Conservation (phyloP, 1,140 invertebrate species). For the Philotrypesis tridentata region DNA sequence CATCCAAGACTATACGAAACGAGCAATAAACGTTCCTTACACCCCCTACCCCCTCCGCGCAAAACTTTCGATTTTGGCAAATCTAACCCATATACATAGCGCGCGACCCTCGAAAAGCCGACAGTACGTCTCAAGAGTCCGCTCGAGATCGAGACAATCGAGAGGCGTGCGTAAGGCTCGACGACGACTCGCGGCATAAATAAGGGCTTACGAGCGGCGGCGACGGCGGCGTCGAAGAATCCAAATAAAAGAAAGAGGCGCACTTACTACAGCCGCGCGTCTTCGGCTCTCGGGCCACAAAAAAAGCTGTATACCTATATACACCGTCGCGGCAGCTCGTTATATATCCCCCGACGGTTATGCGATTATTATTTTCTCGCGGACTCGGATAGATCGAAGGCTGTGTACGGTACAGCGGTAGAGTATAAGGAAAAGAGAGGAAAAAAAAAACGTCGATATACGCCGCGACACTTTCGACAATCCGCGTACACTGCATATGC, state of each 20-base stretch:
- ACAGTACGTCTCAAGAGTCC: too few species aligned
- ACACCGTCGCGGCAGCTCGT: not conserved
- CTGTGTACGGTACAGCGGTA: not conserved
- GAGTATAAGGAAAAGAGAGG: not conserved
- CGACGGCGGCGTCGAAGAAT: too few species aligned
- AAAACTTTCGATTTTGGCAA: too few species aligned
- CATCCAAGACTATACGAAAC: too few species aligned
- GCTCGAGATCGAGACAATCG: not conserved
- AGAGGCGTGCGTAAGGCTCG: not conserved
- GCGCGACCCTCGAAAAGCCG: too few species aligned
- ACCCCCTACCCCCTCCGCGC: too few species aligned
- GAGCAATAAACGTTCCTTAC: too few species aligned
- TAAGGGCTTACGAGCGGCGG: not conserved
- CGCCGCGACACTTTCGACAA: not conserved
- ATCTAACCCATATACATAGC: too few species aligned
- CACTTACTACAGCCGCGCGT: too few species aligned
- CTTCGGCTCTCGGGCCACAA: not conserved
- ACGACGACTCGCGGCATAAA: not conserved
- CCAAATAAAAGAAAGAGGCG: not conserved
- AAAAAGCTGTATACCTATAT: not conserved
- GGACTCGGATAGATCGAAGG: not conserved
- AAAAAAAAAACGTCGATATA: not conserved
- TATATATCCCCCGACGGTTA: conserved; percentile 19
- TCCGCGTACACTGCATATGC: conserved; percentile 2
- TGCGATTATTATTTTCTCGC: conserved; percentile 10